phyloP scores from a whole-genome alignment of 2,888 invertebrate species.

The Pandemis corylana region DNA sequence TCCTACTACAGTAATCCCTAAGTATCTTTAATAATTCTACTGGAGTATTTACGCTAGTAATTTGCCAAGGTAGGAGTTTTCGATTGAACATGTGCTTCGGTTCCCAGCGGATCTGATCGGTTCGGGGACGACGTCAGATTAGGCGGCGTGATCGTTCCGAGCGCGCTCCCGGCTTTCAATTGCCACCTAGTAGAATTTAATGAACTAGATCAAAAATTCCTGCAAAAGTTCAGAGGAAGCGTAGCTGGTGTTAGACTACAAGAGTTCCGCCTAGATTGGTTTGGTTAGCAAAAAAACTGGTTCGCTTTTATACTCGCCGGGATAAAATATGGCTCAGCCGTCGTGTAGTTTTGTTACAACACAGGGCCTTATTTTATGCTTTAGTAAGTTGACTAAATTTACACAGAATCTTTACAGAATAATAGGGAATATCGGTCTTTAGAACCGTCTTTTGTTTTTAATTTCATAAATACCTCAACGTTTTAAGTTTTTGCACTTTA shows the following conservation, averaged over 20 bases:
- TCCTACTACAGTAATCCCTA: not conserved
- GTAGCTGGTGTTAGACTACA: not conserved
- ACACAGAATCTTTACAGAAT: not conserved
- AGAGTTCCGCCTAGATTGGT: conserved; percentile 2
- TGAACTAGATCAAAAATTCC: conserved; percentile 49
- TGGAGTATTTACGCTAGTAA: conserved; percentile 3
- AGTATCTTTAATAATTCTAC: conserved; percentile 5
- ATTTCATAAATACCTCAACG: not conserved
- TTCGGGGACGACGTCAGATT: conserved; percentile 50
- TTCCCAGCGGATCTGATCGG: conserved; percentile 56
- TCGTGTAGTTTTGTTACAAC: conserved; percentile 6
- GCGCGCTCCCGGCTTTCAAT: conserved; percentile 47
- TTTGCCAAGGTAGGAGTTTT: conserved; percentile 45
- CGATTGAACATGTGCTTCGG: conserved; percentile 68
- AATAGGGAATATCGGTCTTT: not conserved
- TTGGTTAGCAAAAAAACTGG: conserved; percentile 6
- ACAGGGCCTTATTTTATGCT: not conserved
- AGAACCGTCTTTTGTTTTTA: not conserved
- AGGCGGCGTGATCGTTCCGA: conserved; percentile 50
- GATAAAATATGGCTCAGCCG: not conserved
- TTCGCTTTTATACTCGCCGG: not conserved
- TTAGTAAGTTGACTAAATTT: not conserved
- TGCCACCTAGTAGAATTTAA: conserved; percentile 59
- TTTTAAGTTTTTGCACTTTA: no score
- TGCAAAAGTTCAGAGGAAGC: conserved; percentile 6